A percentile compares a stretch with the other conserved stretches of the same genome.
Evolutionary conservation across 2,113 vertebrate species (phyloP).

Genomic region (Lichenostomus cassidix): DNA sequence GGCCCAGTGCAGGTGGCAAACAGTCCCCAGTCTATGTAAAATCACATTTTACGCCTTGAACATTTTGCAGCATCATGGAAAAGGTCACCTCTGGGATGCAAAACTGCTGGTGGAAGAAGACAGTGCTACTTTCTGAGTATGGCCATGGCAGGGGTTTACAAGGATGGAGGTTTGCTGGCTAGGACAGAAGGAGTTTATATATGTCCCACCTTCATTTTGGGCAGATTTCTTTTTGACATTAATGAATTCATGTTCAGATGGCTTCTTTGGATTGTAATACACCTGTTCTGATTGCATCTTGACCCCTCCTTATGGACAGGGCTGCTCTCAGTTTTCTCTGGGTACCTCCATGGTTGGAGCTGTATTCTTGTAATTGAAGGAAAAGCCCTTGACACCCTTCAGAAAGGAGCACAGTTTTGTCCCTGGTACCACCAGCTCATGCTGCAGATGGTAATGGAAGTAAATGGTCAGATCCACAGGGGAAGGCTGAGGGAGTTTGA

Average conservation of each 20-base stretch:
- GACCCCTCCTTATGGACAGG: fast-evolving
- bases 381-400: background rate
- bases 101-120: background rate
- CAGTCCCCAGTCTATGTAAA: background rate
- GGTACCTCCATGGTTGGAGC: background rate
- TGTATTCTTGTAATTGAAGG: background rate
- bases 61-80: background rate
- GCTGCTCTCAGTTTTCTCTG: background rate
- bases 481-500: background rate
- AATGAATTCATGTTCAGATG: background rate
- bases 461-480: background rate
- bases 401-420: background rate
- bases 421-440: background rate
- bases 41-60: background rate
- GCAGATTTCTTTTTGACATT: background rate
- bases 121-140: background rate
- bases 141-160: background rate
- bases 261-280: fast-evolving
- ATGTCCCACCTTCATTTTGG: background rate
- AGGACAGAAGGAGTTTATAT: fast-evolving
- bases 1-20: background rate
- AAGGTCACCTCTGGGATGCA: background rate
- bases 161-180: background rate
- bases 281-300: background rate
- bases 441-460: background rate